Base-by-base conservation (phyloP, 30 jellyfish, hydroid and myxozoan genomes). In the Phacellophora camtschatica region DNA sequence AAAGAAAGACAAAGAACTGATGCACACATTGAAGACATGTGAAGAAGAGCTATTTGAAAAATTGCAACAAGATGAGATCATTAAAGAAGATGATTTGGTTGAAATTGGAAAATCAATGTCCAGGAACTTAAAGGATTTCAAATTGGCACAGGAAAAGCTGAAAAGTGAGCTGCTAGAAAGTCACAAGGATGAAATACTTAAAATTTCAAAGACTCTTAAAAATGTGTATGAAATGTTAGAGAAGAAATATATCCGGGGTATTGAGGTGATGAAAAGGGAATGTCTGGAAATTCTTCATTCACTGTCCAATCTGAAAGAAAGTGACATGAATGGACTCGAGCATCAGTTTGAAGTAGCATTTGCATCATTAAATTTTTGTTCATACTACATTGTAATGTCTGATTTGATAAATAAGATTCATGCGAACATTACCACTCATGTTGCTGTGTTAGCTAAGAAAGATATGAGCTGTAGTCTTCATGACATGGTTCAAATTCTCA, bases 391-490 rank as follows among this genome's bases (percentile, higher is more conserved):
- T 2, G 50, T 65, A 5, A 63, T 79, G 90, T 22, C 77, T 1
- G 77, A 54, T 7, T n/a, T 65, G 15, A 34, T 48, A 7, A 41
- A 30, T 9, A 45, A 34, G 51, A 32, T 79, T 46, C 90, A 79
- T 42, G 53, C 12, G 6, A 19, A 35, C 12, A 23, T 79, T 13
- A 32, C 70, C 49, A 57, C 6, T 1, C 41, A 13, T 1, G 33
- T 79, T 22, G 33, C 2, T 18, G 46, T 56, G 18, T 1, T 33
- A 28, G 7, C 33, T 10, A 31, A 20, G 11, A 65, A 64, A 20
- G 90, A 79, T 35, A n/a, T 65, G 11, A 79, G 90, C 36, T 71
- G 33, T 4, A 79, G 90, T 22, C 51, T 79, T 7, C 75, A 79
- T 30, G 90, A 79, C 54, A 45, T 79, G 90, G 83, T 61, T 3